Base-by-base conservation (phyloP, 2,888 invertebrate species). In the Buathra laborator region DNA sequence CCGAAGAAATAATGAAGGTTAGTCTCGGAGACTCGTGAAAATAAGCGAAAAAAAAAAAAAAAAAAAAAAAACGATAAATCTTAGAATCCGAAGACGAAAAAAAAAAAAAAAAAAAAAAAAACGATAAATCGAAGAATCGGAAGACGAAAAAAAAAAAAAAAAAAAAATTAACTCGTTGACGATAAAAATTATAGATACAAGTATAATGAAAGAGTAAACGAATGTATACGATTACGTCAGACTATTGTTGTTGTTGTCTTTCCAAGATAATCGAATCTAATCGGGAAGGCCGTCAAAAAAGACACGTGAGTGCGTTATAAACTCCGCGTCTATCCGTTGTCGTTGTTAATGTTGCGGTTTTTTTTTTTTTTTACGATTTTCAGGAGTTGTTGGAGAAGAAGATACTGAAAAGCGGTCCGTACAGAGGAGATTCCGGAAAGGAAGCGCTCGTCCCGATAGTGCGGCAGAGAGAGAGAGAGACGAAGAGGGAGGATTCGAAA, bases 1-100 rank as follows among this genome's bases (percentile, higher is more conserved):
- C 96, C 3, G 95, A 96, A 88, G 96, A 96, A 91, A 96, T 96
- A 86, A 94, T 96, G 87, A 94, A 95, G 93, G 96, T 94, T 92
- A 90, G 89, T 87, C 16, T 14, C 7, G n/a, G 9, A 7, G 10
- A 32, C 32, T 48, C 16, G 5, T 24, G 24, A 16, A 67, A 64
- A 76, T 37, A 24, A 12, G 53, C 10, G 0, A 32, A 48, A 66
- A 29, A 32, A 66, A 51, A 64, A 51, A 9, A 67, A 70, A 46
- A 19, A 2, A 29, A 64, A 46, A 1, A 3, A 56, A 62, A 3
- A 46, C 24, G 24, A 3, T 68, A 62, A 44, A 24, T 62, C 10
- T 16, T 62, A 43, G 64, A 43, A 44, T 14, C 19, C 19, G 19
- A 19, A 19, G 1, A 19, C 19, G 19, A 5, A 10, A 43, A 10